Conservation (phyloP, 2,113 vertebrate species). For the Zonotrichia leucophrys region DNA sequence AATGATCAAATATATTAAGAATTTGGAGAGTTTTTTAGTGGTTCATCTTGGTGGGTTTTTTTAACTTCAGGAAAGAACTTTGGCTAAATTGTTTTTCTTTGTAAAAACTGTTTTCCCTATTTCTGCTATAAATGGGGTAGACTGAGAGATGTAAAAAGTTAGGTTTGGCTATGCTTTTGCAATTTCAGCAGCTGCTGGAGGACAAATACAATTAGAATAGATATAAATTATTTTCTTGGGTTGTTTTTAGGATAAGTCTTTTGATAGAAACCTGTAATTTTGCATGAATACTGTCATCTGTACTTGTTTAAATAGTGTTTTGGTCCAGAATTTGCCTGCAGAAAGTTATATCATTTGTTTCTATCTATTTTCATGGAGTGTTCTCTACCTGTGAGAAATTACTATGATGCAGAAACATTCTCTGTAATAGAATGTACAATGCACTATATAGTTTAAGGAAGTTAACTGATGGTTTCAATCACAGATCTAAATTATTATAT, state of each 20-base stretch:
- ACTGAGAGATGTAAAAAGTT: slow-evolving; percentile 8
- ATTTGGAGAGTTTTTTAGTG: not conserved
- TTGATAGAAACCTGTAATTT: slow-evolving; percentile 69
- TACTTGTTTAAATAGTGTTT: slow-evolving; percentile 64
- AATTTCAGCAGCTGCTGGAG: slow-evolving; percentile 57
- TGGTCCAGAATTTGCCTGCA: slow-evolving; percentile 56
- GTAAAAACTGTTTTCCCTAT: slow-evolving; percentile 5
- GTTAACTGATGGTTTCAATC: slow-evolving; percentile 26
- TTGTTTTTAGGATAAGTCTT: slow-evolving; percentile 64
- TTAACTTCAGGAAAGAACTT: slow-evolving; percentile 23
- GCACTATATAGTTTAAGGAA: slow-evolving; percentile 57
- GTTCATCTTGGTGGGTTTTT: slow-evolving; percentile 8
- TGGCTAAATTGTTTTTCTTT: not conserved
- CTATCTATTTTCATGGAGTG: slow-evolving; percentile 37
- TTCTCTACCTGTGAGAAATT: slow-evolving; percentile 41
- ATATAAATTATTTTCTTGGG: slow-evolving; percentile 46
- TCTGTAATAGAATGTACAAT: slow-evolving; percentile 50
- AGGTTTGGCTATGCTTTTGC: slow-evolving; percentile 34
- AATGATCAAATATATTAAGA: not conserved
- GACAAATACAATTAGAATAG: slow-evolving; percentile 42
- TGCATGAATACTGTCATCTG: slow-evolving; percentile 68
- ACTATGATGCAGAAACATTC: slow-evolving; percentile 16
- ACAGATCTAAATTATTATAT: slow-evolving; percentile 48
- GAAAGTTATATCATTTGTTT: slow-evolving; percentile 34
- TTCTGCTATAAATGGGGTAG: slow-evolving; percentile 13